Base-by-base conservation (phyloP, 2,888 invertebrate species). In the Heliconius erato region DNA sequence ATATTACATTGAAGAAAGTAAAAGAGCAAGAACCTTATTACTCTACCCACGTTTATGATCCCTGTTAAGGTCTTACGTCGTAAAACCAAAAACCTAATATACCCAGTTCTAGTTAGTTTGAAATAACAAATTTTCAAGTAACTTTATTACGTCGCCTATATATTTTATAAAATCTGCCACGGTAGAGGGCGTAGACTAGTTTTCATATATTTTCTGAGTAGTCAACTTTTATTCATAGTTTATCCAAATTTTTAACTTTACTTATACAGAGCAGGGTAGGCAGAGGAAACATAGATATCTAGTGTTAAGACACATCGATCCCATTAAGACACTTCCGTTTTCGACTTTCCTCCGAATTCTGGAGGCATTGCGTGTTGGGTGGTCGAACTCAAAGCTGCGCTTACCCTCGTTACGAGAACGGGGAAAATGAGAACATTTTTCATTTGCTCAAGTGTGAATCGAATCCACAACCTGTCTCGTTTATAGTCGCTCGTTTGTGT, bases 121-220 rank as follows among this genome's bases (percentile, higher is more conserved):
- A 71, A 77, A 71, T 81, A 81, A 81, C 81, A 78, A 81, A 81
- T 78, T 77, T 81, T 81, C 71, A 78, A 81, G 80, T 82, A 71
- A 81, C 44, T 74, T 83, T 83, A 82, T 83, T 81, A 81, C 80
- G 59, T 74, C 12, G 65, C 26, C n/a, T 35, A 40, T 79, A 79
- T 82, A 81, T 80, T 84, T 83, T 85, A 82, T 83, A 79, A 83
- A 85, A 80, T 82, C 74, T 63, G 40, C 76, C 49, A 54, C 63
- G 67, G 78, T 86, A 85, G 76, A 77, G 81, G 83, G 83, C 80
- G 79, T 84, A 84, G 84, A 86, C 85, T 86, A 85, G 83, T 87
- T 74, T 86, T 86, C 82, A 86, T 85, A 85, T 84, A 79, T 85
- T 87, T 85, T 85, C 78, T 84, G 85, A 85, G 82, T 84, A 84